phyloP scores from a whole-genome alignment of 2,113 vertebrate species.

The Anolis carolinensis region DNA sequence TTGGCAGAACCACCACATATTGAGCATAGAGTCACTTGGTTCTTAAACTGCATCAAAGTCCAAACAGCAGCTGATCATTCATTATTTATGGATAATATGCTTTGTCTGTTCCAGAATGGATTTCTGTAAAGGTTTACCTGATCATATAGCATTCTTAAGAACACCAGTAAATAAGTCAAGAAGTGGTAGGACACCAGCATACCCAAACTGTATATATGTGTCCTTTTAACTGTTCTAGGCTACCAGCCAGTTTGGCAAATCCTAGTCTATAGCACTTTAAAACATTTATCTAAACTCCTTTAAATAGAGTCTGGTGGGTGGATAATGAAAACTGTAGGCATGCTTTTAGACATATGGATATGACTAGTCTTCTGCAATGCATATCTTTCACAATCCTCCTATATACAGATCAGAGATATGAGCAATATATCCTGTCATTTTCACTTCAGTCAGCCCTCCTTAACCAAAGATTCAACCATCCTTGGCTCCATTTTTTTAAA shows the following conservation, averaged over 20 bases:
- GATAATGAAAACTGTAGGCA: neutral
- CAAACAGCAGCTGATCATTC: constrained; percentile 23
- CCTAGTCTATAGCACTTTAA: neutral
- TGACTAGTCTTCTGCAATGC: constrained; percentile 6
- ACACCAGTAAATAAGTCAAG: constrained; percentile 8
- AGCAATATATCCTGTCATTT: neutral
- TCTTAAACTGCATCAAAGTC: constrained; percentile 39
- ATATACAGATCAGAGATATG: neutral
- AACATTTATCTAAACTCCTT: neutral
- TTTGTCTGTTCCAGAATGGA: neutral
- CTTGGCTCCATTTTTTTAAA: too few relatives aligned
- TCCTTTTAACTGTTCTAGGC: constrained; percentile 10
- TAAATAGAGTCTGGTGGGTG: constrained; percentile 16
- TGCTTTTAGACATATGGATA: neutral
- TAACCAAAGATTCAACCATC: too few relatives aligned
- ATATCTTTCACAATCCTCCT: neutral
- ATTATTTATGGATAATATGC: too few relatives aligned
- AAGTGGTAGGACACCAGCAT: constrained; percentile 35
- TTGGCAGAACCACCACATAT: constrained; percentile 4
- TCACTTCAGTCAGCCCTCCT: too few relatives aligned
- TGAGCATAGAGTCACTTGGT: neutral
- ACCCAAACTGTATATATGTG: neutral
- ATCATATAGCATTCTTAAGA: constrained; percentile 28
- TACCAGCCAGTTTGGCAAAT: constrained; percentile 24
- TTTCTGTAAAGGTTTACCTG: constrained; percentile 36